phyloP scores from a whole-genome alignment of 2,113 vertebrate genomes.

The Sceloporus undulatus region DNA sequence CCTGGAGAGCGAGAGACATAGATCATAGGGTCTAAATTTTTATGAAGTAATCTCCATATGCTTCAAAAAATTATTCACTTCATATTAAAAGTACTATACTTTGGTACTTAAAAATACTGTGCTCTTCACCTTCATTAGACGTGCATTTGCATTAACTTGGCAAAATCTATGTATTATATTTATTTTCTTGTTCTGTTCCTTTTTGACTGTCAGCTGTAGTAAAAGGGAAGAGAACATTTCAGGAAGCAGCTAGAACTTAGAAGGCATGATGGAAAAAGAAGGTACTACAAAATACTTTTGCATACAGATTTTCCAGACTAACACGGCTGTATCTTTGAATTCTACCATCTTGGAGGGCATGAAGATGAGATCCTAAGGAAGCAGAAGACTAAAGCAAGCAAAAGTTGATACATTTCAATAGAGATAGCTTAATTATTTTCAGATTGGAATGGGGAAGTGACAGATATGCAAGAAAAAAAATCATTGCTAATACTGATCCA shows the following conservation, averaged over 20 bases:
- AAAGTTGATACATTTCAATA: not conserved
- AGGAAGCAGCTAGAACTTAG: not conserved
- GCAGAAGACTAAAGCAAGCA: no score
- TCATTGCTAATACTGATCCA: not conserved
- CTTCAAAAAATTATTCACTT: not conserved
- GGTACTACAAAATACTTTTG: no score
- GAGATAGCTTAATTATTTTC: not conserved
- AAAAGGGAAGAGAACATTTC: not conserved
- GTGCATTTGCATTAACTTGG: not conserved
- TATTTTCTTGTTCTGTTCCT: not conserved
- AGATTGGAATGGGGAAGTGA: not conserved
- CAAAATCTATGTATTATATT: not conserved
- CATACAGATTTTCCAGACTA: no score
- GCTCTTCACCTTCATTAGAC: not conserved
- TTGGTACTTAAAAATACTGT: no score
- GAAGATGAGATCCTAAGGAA: not conserved
- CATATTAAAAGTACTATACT: not conserved
- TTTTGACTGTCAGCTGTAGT: not conserved
- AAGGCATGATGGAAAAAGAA: not conserved
- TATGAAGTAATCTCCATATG: not conserved
- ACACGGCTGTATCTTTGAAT: no score
- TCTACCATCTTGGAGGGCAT: not conserved
- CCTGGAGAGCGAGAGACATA: not conserved
- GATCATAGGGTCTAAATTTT: not conserved
- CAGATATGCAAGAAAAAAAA: slow-evolving; percentile 5